Base-by-base conservation (phyloP, 2,888 invertebrate genomes). In the Neoscelio sp. region DNA sequence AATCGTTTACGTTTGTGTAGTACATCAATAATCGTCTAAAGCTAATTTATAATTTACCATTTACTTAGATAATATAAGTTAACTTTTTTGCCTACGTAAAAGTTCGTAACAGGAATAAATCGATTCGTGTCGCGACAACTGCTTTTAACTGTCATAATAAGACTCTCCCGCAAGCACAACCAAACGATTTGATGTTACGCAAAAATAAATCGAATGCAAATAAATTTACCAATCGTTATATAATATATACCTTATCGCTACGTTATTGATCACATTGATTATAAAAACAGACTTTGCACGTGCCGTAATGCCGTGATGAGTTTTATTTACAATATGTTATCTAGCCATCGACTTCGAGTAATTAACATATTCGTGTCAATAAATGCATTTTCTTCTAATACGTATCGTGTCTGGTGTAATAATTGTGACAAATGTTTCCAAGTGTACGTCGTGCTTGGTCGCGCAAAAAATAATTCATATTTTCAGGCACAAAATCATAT, bases 1-100 rank as follows among this genome's bases (percentile, higher is more conserved):
- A 90, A 89, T 90, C 90, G 90, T 90, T 90, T 90, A 90, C 90
- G 84, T 88, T 89, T 83, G 87, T 89, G 84, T 89, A 85, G 87
- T 90, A 90, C 89, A 90, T 86, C 85, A 88, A 90, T 84, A 87
- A 88, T 86, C 87, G 85, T 84, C 88, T 89, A 90, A 83, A 85
- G 74, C 83, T 84, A 84, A 82, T 83, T 82, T 77, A 80, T 83
- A 82, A 82, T 84, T 85, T 84, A 84, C 76, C 82, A 82, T 82
- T 86, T 82, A 82, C 83, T 86, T 86, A 83, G 80, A 80, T 82
- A 76, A 73, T 82, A 80, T 82, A 87, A 78, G 64, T 82, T 60
- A 67, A 60, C 10, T 38, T 40, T 35, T 65, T 65, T 67, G 60
- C 67, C 89, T 89, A 89, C 85, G 84, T 84, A 40, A 89, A 89